Percentiles rank a stretch among this genome's conserved stretches.
phyloP scores from a whole-genome alignment of 2,888 invertebrate genomes.

The Pseudococcus longispinus region DNA sequence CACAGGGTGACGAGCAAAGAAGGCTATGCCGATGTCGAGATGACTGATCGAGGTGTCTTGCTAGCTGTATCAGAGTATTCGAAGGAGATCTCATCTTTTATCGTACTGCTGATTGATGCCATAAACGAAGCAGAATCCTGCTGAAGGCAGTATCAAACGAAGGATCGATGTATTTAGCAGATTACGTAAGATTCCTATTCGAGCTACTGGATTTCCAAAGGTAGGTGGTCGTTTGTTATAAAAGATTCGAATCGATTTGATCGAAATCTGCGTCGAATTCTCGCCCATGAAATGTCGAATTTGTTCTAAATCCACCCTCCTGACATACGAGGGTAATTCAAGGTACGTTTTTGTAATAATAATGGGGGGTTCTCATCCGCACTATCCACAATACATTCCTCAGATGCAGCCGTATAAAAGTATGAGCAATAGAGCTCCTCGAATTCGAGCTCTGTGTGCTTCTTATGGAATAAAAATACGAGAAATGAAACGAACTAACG shows the following conservation, averaged over 20 bases:
- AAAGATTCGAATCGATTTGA: background rate
- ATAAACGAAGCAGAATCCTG: too few species aligned
- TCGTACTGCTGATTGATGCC: too few species aligned
- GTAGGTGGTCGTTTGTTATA: background rate
- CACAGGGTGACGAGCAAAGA: constrained; percentile 14
- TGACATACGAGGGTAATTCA: too few species aligned
- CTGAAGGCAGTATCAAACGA: background rate
- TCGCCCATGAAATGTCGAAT: background rate
- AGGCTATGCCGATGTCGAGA: background rate
- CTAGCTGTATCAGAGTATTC: background rate
- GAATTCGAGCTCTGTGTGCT: too few species aligned
- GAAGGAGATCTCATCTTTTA: background rate
- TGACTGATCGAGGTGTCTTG: background rate
- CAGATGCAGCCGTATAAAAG: too few species aligned
- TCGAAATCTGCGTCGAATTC: background rate
- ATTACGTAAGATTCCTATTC: background rate
- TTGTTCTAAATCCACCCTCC: background rate
- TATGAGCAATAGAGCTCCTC: too few species aligned
- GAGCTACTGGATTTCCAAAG: background rate
- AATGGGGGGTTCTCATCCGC: too few species aligned
- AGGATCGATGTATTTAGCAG: background rate
- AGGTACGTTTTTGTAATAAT: too few species aligned
- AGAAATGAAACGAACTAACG: background rate
- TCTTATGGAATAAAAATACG: too few species aligned
- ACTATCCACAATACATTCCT: too few species aligned